Evolutionary conservation across 2,797 vertebrate species (phyloP).

Genomic region (Pseudochaenichthys georgianus): DNA sequence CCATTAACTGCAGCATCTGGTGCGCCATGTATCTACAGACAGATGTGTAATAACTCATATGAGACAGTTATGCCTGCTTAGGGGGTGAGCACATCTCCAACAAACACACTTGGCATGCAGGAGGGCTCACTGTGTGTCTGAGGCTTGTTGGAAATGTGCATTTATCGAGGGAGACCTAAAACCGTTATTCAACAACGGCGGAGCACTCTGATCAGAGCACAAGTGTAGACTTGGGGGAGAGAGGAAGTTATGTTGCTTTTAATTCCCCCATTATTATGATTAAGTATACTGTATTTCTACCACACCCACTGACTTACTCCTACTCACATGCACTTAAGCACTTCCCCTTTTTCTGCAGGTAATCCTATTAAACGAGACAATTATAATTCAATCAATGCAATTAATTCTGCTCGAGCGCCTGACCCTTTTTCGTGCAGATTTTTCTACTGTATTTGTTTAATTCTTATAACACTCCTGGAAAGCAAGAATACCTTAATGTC

Average conservation of each 20-base stretch:
- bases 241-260: constrained; percentile 1
- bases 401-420: neutral
- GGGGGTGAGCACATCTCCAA: constrained; percentile 49
- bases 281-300: neutral
- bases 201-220: neutral
- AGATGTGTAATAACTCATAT: constrained; percentile 73
- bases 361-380: constrained; percentile 2
- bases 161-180: constrained; percentile 36
- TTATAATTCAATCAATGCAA: constrained; percentile 8
- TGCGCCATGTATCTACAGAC: constrained; percentile 54
- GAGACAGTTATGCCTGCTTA: constrained; percentile 66
- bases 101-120: constrained; percentile 62
- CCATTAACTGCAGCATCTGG: constrained; percentile 80
- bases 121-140: constrained; percentile 19
- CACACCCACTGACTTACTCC: neutral
- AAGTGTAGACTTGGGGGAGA: neutral
- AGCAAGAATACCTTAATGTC: neutral
- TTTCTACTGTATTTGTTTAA: neutral
- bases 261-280: constrained; percentile 1
- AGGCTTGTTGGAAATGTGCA: constrained; percentile 11
- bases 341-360: neutral
- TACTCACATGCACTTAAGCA: neutral
- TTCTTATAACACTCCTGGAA: neutral
- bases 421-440: neutral
- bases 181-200: neutral